phyloP scores from a whole-genome alignment of 2,113 vertebrate genomes.

The Girardinichthys multiradiatus region DNA sequence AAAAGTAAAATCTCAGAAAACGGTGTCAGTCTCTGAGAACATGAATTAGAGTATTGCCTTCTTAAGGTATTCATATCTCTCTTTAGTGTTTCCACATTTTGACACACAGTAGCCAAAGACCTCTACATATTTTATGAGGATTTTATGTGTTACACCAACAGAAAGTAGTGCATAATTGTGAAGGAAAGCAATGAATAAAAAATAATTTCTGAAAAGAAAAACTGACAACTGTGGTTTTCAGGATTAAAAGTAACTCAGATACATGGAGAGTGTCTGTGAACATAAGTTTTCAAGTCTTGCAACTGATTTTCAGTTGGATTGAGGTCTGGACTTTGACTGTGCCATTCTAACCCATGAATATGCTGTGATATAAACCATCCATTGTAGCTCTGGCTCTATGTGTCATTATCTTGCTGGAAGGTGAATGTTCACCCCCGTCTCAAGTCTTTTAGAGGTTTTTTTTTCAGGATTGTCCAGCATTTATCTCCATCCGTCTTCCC shows the following conservation, averaged over 20 bases:
- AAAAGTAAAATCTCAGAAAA: not conserved
- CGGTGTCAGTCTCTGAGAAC: not conserved
- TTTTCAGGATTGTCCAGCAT: not conserved
- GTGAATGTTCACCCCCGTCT: not conserved
- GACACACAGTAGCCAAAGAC: no score
- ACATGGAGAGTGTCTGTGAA: not conserved
- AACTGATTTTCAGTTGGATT: not conserved
- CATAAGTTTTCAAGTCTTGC: not conserved
- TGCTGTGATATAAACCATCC: not conserved
- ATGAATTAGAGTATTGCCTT: not conserved
- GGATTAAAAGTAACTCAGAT: not conserved
- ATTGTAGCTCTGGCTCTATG: not conserved
- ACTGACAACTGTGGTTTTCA: not conserved
- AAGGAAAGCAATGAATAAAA: not conserved
- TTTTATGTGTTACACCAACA: not conserved
- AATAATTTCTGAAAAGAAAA: not conserved
- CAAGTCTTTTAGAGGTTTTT: not conserved
- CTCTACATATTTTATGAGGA: not conserved
- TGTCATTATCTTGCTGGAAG: no score
- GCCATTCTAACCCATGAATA: not conserved
- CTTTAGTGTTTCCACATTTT: no score
- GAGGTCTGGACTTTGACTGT: not conserved
- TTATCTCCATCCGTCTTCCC: not conserved
- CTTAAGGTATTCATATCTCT: no score
- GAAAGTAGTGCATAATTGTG: not conserved